Base-by-base conservation (phyloP, 1,140 invertebrate genomes). In the Procambarus virginalis region DNA sequence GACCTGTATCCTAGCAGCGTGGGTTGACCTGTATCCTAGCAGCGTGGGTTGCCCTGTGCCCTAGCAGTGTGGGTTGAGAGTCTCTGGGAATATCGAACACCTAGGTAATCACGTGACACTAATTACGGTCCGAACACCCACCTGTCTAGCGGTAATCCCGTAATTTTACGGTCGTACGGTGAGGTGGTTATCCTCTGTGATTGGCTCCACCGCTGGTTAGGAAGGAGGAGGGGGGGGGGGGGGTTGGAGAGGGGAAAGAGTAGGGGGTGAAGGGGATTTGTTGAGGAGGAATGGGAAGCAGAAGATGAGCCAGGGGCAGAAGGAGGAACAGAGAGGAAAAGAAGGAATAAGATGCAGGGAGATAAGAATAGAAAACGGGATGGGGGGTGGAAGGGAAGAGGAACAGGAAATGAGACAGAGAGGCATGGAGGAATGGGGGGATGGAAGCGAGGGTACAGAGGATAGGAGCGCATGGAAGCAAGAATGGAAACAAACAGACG, bases 81-180 rank as follows among this genome's bases (percentile, higher is more conserved):
- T 34, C 0, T 1, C 34, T 34, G 34, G 34, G 34, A 34, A 34
- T 34, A 34, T 34, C 34, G 34, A 34, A 34, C 34, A 34, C 34
- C 34, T 34, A 34, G 34, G 34, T 34, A 34, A 34, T 34, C 34
- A 34, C 34, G 34, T 34, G 34, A 34, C 34, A 34, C 34, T 34
- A 34, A 34, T 34, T 34, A 34, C 34, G 34, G 34, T 34, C 34
- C 34, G 34, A 17, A 64, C 79, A 81, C 79, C 34, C 55, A 46
- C 49, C 34, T 60, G 64, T 22, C 34, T 34, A 34, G 34, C 34
- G 34, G 55, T 81, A 81, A 81, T 81, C 79, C 79, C 79, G 10
- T 81, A 60, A 81, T 81, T 60, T 55, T 60, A 81, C 64, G 48
- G 55, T 17, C 48, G 6, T 10, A 64, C n/a, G 79, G 79, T 60